A percentile compares a stretch with the other conserved stretches of the same genome.
phyloP scores from a whole-genome alignment of 2,113 vertebrate species.

The Forbesichthys agassizii region DNA sequence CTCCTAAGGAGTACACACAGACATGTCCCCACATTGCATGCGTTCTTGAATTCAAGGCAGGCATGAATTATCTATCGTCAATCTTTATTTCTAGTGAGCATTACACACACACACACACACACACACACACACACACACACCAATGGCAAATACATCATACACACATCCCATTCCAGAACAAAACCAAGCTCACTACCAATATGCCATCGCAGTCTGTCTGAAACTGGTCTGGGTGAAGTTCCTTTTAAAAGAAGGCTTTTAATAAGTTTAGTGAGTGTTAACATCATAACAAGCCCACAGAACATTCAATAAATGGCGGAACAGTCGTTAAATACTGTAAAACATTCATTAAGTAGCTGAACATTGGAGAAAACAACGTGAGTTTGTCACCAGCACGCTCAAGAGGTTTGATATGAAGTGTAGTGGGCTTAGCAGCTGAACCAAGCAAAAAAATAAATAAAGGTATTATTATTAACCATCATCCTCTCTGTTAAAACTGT shows the following conservation, averaged over 20 bases:
- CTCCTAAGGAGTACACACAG: constrained; percentile 1
- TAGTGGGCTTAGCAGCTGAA: constrained; percentile 71
- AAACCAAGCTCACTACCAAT: constrained; percentile 31
- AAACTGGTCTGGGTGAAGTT: constrained; percentile 11
- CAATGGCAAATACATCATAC: constrained; percentile 45
- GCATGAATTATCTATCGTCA: constrained; percentile 66
- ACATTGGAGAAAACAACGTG: constrained; percentile 46
- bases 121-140: neutral
- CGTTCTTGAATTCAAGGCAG: constrained; percentile 60
- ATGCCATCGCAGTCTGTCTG: constrained; percentile 32
- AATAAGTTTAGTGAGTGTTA: constrained; percentile 10
- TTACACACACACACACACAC: constrained; percentile 19
- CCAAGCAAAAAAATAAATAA: constrained; percentile 38
- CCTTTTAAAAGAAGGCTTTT: constrained; percentile 59
- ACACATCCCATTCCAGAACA: constrained; percentile 34
- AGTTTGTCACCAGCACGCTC: constrained; percentile 59
- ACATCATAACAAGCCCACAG: constrained; percentile 23
- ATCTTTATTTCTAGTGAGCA: constrained; percentile 50
- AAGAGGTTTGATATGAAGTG: constrained; percentile 62
- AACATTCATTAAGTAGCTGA: constrained; percentile 68
- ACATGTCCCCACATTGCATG: constrained; percentile 40
- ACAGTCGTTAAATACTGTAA: constrained; percentile 67
- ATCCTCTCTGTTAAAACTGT: constrained; percentile 7
- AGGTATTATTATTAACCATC: constrained; percentile 27
- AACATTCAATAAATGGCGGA: constrained; percentile 73